Conservation (phyloP, 1,140 invertebrate genomes). For the Heliconius hermathena region DNA sequence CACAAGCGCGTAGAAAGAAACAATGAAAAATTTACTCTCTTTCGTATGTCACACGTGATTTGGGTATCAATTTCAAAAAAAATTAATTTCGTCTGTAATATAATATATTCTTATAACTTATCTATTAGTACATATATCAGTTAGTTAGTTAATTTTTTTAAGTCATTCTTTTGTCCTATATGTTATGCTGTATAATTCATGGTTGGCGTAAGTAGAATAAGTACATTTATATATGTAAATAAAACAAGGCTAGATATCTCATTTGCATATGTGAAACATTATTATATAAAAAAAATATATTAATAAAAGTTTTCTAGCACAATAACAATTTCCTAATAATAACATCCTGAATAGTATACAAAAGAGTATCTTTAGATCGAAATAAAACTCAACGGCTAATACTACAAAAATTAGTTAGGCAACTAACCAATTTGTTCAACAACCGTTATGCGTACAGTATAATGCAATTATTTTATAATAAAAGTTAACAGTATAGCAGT, state of each 20-base stretch:
- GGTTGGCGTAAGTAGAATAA: not conserved
- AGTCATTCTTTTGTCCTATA: not conserved
- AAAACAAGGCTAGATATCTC: not conserved
- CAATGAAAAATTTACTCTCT: slow-evolving; percentile 7
- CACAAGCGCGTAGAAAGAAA: not conserved
- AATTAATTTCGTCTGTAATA: not conserved
- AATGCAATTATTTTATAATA: slow-evolving; percentile 20
- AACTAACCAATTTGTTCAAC: slow-evolving; percentile 15
- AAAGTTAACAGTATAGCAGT: slow-evolving; percentile 7
- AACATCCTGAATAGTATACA: not conserved
- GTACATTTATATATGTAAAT: not conserved
- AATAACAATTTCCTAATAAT: not conserved
- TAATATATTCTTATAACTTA: not conserved
- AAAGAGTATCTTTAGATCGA: not conserved
- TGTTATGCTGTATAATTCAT: not conserved
- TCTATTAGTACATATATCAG: not conserved
- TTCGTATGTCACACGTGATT: not conserved
- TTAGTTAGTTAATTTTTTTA: no score
- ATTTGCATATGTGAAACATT: slow-evolving; percentile 1
- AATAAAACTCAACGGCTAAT: not conserved
- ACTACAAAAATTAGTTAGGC: slow-evolving; percentile 3
- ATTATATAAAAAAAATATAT: not conserved
- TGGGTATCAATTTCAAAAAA: not conserved
- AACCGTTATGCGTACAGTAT: slow-evolving; percentile 14
- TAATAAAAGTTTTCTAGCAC: not conserved